These are phyloP conservation scores for Xiphophorus birchmanni DNA, from an alignment of 2,797 vertebrate species.

Conservation along the genomic window DNA sequence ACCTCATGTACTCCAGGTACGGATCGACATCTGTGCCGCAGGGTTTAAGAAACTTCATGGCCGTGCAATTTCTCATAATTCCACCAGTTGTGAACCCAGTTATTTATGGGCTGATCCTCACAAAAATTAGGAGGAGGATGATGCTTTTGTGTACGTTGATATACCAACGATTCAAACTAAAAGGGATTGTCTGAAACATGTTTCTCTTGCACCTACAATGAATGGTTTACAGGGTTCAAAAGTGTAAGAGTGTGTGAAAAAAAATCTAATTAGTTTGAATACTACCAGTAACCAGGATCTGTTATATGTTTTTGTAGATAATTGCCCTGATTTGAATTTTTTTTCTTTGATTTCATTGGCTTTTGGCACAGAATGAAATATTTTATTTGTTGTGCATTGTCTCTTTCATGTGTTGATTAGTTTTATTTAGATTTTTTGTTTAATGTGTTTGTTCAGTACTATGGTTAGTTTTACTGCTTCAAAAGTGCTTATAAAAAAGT, in stretches of 20 bases:
- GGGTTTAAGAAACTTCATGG: conserved; percentile 57
- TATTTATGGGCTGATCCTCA: conserved; percentile 55
- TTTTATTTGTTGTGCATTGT: no score
- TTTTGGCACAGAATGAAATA: no score
- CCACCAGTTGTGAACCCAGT: conserved; percentile 62
- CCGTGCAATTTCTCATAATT: conserved; percentile 49
- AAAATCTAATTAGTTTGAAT: neutral
- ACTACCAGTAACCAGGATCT: neutral
- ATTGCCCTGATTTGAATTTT: neutral
- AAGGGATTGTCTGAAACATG: neutral
- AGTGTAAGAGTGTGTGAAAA: neutral
- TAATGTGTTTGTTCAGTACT: no score
- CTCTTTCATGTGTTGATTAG: no score
- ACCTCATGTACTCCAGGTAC: conserved; percentile 47
- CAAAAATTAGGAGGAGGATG: neutral
- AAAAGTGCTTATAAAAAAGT: no score
- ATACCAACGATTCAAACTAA: neutral
- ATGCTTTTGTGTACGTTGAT: neutral
- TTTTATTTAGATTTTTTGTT: no score
- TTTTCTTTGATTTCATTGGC: no score
- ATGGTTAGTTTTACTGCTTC: no score
- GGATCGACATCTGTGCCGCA: conserved; percentile 40
- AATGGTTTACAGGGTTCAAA: neutral
- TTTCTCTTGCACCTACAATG: neutral
- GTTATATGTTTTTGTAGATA: neutral